Evolutionary conservation across 2,888 invertebrate species (phyloP), one percentile per base, ranked within the genome.

Genomic region (Pterostichus niger): DNA sequence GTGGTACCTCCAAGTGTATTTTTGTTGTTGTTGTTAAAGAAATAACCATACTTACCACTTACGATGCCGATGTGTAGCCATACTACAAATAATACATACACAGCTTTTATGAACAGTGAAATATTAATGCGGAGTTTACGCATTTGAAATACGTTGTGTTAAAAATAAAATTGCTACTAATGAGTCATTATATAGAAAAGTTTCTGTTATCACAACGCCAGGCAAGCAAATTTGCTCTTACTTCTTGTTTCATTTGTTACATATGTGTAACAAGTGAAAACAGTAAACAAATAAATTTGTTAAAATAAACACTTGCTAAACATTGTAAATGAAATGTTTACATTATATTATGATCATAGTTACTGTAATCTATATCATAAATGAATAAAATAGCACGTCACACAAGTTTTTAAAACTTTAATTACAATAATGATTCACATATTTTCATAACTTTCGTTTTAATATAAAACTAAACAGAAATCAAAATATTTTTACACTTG

Each of bases 71-170:
- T 52, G 15, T 52, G 68, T 24, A 71, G 33, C 52, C 68, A 71
- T 56, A 68, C 40, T 81, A 73, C 40, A 33, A 80, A 46, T 68
- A 80, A 31, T 5, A 71, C 24, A n/a, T 68, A 7, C 49, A 73
- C 11, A 17, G 35, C 11, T 80, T 54, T 68, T 64, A 52, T 52
- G 13, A 80, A 73, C 71, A 81, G 33, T 40, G 64, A 54, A 56
- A 71, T 68, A 71, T 46, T 59, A 78, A 78, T 49, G 54, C 80
- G 68, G 49, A 68, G 68, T 80, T 61, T 35, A 64, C 68, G 80
- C 81, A 81, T 81, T 81, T 80, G 80, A 80, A 61, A 64, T 40
- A 46, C 10, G 11, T 40, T 56, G 15, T 56, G 15, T 56, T 44
- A 71, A 71, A 71, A 71, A 71, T 71, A 17, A 71, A 44, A 17